Base-by-base conservation (phyloP, 2,113 vertebrate genomes). In the Blennius ocellaris region DNA sequence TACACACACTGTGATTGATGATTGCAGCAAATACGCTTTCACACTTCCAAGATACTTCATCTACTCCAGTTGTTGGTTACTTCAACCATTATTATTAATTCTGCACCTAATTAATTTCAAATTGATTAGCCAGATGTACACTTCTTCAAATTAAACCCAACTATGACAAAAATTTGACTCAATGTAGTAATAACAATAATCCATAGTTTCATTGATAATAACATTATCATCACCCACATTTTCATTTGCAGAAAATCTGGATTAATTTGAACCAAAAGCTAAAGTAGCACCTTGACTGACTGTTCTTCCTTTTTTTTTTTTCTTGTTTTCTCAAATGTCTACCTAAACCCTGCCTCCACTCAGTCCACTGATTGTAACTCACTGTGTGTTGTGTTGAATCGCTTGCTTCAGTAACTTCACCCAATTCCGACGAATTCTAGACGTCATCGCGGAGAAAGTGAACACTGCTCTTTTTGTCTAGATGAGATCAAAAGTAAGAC, bases 391-490 rank as follows among this genome's bases (percentile, higher is more conserved):
- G 5, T 93, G 94, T 37, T 95, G 95, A 80, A 98, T 95, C 0
- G 93, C 95, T 84, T 96, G 96, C 81, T 91, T 95, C 71, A 99
- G 92, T 60, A 96, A 94, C 82, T 98, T 97, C 0, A 99, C 95
- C 98, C 98, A 99, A 92, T 96, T 99, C 86, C 94, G 94, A 51
- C 95, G 94, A 90, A 98, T 96, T 75, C 96, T 96, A 0, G 97
- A 98, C 69, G 98, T 99, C 95, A 95, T 95, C 0, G 96, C 96
- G 8, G 96, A 99, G 65, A 99, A 90, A 11, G 95, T 99, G 79
- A 97, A 95, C 80, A 95, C 66, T 0, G 94, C 93, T 9, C 94
- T 94, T 76, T 93, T 95, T 11, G 96, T 99, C 97, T 99, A 90
- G 11, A 73, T 37, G 44, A 86, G 66, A 84, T 86, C 73, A 87